phyloP scores from a whole-genome alignment of 2,888 invertebrate species.

The Machimus atricapillus region DNA sequence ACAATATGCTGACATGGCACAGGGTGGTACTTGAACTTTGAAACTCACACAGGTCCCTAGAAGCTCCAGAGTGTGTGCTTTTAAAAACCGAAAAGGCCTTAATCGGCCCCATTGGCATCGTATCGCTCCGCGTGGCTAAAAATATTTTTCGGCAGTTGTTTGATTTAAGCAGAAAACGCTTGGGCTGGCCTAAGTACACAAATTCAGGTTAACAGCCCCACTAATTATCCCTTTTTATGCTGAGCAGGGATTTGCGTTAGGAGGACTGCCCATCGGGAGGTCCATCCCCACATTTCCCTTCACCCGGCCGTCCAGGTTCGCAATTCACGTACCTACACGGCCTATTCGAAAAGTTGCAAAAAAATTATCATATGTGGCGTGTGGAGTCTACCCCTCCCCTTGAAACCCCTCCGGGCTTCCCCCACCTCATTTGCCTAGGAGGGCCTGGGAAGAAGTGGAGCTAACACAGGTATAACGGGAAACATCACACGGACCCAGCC shows the following conservation, averaged over 20 bases:
- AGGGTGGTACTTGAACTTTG: background rate
- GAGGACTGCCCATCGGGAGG: background rate
- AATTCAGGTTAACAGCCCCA: constrained; percentile 21
- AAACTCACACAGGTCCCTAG: background rate
- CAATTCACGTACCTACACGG: background rate
- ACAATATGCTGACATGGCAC: background rate
- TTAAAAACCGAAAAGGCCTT: background rate
- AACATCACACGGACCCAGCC: background rate
- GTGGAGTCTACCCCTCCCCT: background rate
- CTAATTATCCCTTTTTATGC: constrained; percentile 17
- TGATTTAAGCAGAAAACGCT: background rate
- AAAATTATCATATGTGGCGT: background rate
- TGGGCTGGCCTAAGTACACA: constrained; percentile 14
- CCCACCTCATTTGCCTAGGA: background rate
- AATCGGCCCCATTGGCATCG: background rate
- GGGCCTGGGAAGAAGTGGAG: background rate
- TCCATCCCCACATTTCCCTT: background rate
- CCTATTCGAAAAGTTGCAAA: constrained; percentile 19
- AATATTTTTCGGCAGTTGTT: background rate
- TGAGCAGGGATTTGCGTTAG: constrained; percentile 18
- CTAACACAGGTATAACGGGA: background rate
- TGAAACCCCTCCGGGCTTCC: background rate
- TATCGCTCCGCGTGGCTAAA: background rate
- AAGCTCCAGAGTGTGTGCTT: background rate
- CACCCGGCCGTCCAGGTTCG: background rate